Evolutionary conservation across 2,797 vertebrate species (phyloP), one percentile per base, ranked within the genome.

Genomic region (Sebastes goodei): DNA sequence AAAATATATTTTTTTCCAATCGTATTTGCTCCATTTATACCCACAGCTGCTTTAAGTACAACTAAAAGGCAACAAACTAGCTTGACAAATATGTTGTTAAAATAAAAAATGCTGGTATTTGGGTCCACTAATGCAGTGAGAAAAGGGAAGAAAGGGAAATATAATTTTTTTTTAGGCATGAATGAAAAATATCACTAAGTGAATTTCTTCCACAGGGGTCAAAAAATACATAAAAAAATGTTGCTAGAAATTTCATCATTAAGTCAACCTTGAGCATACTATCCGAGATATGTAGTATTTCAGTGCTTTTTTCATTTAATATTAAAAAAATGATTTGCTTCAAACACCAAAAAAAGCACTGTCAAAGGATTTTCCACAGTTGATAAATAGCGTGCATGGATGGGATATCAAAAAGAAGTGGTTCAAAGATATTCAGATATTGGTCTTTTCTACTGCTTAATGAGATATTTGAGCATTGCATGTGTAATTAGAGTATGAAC

Each of bases 241-340:
- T 88, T 88, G 81, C 76, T 32, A 6, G 55, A 35, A 75, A 75
- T 86, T 79, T 80, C 72, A 90, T 84, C 75, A 84, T 76, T 3
- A 72, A 74, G 27, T 56, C 27, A 62, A 56, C 12, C 38, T 68
- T 49, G 14, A 75, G 53, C 53, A 71, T 17, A 29, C 27, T 78
- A 66, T 82, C 33, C 5, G 30, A 71, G 56, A 71, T 68, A 75
- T 64, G 56, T 21, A 17, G 6, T 14, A 75, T 75, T 74, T 64
- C 20, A 59, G 15, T 29, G 52, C 15, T 61, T 69, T 75, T 52
- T 77, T 53, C 30, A 23, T 74, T 81, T 52, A 62, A 55, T 53
- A 46, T 65, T 15, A 49, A 7, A 66, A 42, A 74, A 67, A 8
- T 1, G 1, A 35, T 46, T 65, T 14, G 38, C 25, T 49, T 71